Conservation (phyloP, 2,113 vertebrate genomes). For the Sylvicapra grimmia region DNA sequence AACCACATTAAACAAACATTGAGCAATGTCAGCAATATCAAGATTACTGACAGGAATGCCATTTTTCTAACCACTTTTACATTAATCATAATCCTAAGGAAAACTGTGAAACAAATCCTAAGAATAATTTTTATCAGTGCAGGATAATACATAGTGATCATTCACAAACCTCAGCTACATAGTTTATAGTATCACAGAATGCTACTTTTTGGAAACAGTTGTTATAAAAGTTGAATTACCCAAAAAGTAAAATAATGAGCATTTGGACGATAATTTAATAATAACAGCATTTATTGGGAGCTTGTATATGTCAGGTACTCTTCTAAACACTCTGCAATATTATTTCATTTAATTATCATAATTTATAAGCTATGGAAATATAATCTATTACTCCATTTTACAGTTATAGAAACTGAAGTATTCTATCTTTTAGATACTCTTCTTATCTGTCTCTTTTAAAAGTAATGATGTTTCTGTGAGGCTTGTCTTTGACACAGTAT, state of each 20-base stretch:
- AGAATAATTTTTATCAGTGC: background rate
- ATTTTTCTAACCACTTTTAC: background rate
- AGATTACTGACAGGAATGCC: background rate
- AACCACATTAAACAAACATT: background rate
- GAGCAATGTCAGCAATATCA: background rate
- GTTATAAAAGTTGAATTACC: background rate
- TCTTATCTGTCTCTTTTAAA: background rate
- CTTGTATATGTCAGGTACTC: background rate
- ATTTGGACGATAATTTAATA: background rate
- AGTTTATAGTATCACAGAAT: background rate
- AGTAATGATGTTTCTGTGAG: background rate
- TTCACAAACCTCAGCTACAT: background rate
- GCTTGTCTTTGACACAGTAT: background rate
- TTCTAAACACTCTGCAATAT: background rate
- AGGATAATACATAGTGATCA: background rate
- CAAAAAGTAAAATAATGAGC: background rate
- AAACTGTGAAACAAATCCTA: background rate
- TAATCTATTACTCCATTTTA: background rate
- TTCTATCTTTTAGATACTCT: background rate
- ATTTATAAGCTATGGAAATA: background rate
- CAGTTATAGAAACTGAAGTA: background rate
- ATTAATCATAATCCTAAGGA: background rate
- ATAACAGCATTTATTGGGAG: background rate
- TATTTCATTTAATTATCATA: background rate
- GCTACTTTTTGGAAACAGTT: background rate